phyloP scores from a whole-genome alignment of 2,888 invertebrate genomes.

The Lamellibrachia columna region DNA sequence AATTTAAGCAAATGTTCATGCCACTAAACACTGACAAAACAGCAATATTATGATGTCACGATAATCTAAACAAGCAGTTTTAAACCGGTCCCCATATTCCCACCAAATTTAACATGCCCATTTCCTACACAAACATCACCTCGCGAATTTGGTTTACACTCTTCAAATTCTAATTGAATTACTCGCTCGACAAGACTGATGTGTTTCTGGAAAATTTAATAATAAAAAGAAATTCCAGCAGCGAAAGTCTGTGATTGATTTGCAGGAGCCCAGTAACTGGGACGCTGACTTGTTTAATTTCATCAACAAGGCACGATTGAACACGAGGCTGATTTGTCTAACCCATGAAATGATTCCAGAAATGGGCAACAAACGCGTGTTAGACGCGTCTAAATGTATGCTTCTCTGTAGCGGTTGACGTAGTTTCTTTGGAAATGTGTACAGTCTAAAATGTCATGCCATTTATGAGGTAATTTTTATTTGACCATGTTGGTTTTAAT shows the following conservation, averaged over 20 bases:
- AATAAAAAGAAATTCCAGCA: neutral
- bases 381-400: neutral
- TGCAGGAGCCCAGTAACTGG: neutral
- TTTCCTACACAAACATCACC: neutral
- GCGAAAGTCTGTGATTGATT: neutral
- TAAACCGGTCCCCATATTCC: neutral
- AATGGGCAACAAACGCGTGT: neutral
- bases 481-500: neutral
- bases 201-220: neutral
- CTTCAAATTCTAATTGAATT: neutral
- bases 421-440: too few species aligned
- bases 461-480: neutral
- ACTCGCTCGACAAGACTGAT: slow-evolving; percentile 1
- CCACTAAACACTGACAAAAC: neutral
- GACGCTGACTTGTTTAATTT: neutral
- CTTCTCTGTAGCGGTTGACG: neutral
- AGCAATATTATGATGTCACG: neutral
- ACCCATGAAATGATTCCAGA: neutral
- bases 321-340: neutral
- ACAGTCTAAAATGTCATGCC: too few species aligned
- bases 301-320: slow-evolving; percentile 2
- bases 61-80: neutral
- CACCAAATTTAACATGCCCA: neutral
- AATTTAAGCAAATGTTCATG: neutral
- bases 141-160: neutral